phyloP scores from a whole-genome alignment of 2,113 vertebrate genomes.

The Aptenodytes patagonicus region DNA sequence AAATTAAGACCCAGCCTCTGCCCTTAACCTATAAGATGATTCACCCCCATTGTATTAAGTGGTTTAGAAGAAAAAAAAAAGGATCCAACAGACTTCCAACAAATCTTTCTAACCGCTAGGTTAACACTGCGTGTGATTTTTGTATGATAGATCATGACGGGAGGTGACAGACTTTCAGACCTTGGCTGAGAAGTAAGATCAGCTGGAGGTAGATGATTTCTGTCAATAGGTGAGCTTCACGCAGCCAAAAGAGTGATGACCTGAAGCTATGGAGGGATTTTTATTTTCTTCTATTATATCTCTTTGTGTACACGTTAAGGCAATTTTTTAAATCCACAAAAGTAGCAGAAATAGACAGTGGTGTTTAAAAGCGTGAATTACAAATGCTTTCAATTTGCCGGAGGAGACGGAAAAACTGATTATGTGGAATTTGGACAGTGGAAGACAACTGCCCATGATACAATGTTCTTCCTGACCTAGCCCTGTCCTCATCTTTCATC shows the following conservation, averaged over 20 bases:
- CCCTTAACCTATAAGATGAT: neutral
- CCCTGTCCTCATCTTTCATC: constrained; percentile 46
- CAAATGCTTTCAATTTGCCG: neutral
- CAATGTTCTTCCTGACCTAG: constrained; percentile 38
- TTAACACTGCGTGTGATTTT: constrained; percentile 18
- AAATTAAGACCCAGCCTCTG: constrained; percentile 17
- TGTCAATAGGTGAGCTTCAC: constrained; percentile 6
- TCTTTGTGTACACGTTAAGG: neutral
- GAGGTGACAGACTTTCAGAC: constrained; percentile 36
- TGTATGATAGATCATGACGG: constrained; percentile 11
- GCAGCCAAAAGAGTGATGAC: constrained; percentile 12
- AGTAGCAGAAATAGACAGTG: neutral
- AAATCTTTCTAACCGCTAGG: constrained; percentile 19
- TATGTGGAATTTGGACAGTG: neutral
- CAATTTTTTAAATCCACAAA: neutral
- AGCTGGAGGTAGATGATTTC: constrained; percentile 44
- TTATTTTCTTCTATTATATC: neutral
- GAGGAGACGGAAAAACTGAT: neutral
- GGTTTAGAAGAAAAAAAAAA: neutral
- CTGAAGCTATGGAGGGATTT: neutral
- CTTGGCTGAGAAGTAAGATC: constrained; percentile 27
- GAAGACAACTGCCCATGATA: neutral
- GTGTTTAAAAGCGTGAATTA: neutral
- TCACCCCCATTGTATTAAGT: neutral
- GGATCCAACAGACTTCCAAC: neutral